Base-by-base conservation (phyloP, 2,888 invertebrate species). In the Meiosimyza platycephala region DNA sequence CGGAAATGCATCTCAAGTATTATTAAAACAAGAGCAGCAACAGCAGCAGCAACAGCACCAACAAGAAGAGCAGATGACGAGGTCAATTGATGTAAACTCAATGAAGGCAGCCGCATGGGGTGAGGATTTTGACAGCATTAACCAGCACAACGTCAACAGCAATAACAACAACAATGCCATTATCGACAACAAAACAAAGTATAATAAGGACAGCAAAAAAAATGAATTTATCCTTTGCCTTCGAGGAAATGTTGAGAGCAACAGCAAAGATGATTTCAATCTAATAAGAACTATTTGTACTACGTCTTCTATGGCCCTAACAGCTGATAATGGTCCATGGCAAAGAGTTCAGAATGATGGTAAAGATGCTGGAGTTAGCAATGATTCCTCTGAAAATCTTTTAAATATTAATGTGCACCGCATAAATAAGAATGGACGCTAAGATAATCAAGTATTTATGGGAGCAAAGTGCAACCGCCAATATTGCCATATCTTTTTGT, bases 1-100 rank as follows among this genome's bases (percentile, higher is more conserved):
- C 6, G 40, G 40, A 40, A 40, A 6, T 40, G 9, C 54, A 55
- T 52, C 11, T 40, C 33, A n/a, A 16, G 52, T 28, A 66, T 52
- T 18, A 60, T 9, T n/a, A 50, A 40, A 69, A 50, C 68, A 57
- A 59, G 48, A 47, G 3, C 68, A 54, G 18, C 72, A 74, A 63
- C 40, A 66, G 68, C 66, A 47, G 3, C 68, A 54, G 18, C 72
- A 74, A 63, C 40, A 66, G 68, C 66, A 74, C 47, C 66, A 75
- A 67, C 55, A 72, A 67, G 50, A 68, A 52, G 74, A 78, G 71
- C 77, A 78, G 76, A 77, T 78, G 80, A 79, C 77, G 78, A 80
- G 80, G 81, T 81, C 80, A 79, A 80, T 81, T 78, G 40, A 40
- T 40, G 79, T 79, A 75, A 76, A 78, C 74, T 80, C 80, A 65